Evolutionary conservation across 2,797 vertebrate genomes (phyloP), one percentile per base, ranked within the genome.

Genomic region (Poecilia gillii): DNA sequence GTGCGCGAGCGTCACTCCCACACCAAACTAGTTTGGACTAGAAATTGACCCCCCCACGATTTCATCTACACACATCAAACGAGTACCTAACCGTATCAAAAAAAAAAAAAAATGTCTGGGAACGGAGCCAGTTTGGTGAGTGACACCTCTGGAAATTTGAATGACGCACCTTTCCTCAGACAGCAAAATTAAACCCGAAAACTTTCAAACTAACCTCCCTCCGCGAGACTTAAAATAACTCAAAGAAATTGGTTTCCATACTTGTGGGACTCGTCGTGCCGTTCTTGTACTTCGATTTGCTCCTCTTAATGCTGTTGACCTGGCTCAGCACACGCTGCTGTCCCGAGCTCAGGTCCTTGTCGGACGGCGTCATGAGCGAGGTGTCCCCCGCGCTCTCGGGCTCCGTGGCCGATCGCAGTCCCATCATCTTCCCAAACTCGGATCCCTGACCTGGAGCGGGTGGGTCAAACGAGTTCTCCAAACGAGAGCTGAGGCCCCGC

Each of bases 331-430:
- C 95, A 68, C 96, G 94, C 87, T 88, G 93, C 49, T 92, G 89
- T 11, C 96, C 94, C 1, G 87, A 68, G 87, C 85, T 87, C 81
- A 93, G 79, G 11, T 75, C 88, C 49, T 71, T 31, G 80, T 96
- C 96, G 1, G 93, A 94, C 28, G 96, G 96, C 51, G 96, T 20
- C 43, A 93, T 94, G 59, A 96, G 94, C 71, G 96, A 96, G 47
- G 96, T 96, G 91, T 96, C 95, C 25, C 96, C 95, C 36, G 3
- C 8, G 33, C 6, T 14, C 4, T 36, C 46, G 36, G 18, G 0
- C 41, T 5, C 72, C 82, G 76, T 84, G 3, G 92, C 88, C 25
- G 94, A 94, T 33, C 88, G 88, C 79, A 96, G 76, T 73, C 59
- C 74, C 78, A 92, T 93, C 95, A 90, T 94, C 59, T 85, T 92